phyloP scores from a whole-genome alignment of 2,888 invertebrate species.

The Diploptera punctata region DNA sequence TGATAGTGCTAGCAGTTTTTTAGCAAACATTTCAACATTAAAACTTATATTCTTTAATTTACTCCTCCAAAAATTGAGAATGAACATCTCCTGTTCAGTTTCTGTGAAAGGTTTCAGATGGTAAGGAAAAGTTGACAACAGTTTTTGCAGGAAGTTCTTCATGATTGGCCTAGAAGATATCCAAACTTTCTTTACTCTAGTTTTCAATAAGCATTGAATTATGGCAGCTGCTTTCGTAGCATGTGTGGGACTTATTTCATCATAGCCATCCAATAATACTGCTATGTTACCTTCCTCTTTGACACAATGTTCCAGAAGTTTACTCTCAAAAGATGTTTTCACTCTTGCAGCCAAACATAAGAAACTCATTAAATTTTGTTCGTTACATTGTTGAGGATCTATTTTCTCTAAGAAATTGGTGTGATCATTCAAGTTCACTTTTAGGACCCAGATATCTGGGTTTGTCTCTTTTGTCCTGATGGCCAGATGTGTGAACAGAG shows the following conservation, averaged over 20 bases:
- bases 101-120: background rate
- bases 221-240: background rate
- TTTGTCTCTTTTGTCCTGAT: background rate
- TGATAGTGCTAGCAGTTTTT: background rate
- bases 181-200: background rate
- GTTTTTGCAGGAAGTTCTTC: background rate
- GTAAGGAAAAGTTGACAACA: background rate
- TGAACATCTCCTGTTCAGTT: background rate
- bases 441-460: background rate
- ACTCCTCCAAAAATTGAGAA: background rate
- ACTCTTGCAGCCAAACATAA: background rate
- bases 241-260: background rate
- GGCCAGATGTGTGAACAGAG: background rate
- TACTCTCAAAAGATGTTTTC: background rate
- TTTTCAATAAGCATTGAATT: background rate
- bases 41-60: background rate
- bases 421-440: background rate
- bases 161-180: background rate
- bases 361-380: background rate
- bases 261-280: background rate
- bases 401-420: background rate
- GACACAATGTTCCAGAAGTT: background rate
- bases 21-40: background rate
- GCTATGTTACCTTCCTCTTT: background rate
- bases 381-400: background rate